Conservation (phyloP, 2,888 invertebrate species). For the Augochlorella aurata region DNA sequence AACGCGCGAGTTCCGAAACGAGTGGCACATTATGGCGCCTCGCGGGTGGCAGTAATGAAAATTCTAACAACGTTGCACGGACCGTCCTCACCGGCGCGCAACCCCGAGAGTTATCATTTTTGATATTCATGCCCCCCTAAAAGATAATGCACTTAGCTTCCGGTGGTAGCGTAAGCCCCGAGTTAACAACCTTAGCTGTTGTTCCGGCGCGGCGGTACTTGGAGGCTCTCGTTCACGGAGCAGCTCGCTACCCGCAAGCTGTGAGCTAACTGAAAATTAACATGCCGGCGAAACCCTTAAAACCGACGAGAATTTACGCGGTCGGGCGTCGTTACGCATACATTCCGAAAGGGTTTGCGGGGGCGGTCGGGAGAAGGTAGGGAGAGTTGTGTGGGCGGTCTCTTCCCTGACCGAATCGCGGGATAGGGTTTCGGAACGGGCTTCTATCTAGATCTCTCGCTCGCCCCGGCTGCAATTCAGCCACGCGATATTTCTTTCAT, state of each 20-base stretch:
- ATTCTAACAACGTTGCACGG: slow-evolving; percentile 5
- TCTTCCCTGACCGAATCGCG: slow-evolving; percentile 20
- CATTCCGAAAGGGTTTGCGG: neutral
- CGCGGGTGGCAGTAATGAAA: neutral
- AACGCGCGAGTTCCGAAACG: neutral
- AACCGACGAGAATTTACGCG: slow-evolving; percentile 61
- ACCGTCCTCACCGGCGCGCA: neutral
- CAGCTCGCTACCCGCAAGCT: slow-evolving; percentile 50
- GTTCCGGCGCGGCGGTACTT: slow-evolving; percentile 46
- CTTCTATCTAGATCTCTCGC: slow-evolving; percentile 28
- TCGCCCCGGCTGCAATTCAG: slow-evolving; percentile 24
- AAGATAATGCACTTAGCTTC: slow-evolving; percentile 46
- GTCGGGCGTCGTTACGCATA: slow-evolving; percentile 11
- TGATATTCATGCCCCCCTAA: slow-evolving; percentile 29
- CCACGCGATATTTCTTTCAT: slow-evolving; percentile 41
- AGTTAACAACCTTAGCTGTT: slow-evolving; percentile 52
- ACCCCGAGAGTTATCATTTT: slow-evolving; percentile 32
- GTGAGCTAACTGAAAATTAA: slow-evolving; percentile 72
- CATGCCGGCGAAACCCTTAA: slow-evolving; percentile 62
- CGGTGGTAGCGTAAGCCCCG: slow-evolving; percentile 15
- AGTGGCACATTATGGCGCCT: neutral
- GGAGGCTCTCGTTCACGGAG: slow-evolving; percentile 29
- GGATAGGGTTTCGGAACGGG: slow-evolving; percentile 25
- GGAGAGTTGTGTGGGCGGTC: neutral
- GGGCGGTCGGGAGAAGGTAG: neutral